A percentile compares a stretch with the other conserved stretches of the same genome.
Evolutionary conservation across 2,113 vertebrate species (phyloP).

Genomic region (Sorex araneus): DNA sequence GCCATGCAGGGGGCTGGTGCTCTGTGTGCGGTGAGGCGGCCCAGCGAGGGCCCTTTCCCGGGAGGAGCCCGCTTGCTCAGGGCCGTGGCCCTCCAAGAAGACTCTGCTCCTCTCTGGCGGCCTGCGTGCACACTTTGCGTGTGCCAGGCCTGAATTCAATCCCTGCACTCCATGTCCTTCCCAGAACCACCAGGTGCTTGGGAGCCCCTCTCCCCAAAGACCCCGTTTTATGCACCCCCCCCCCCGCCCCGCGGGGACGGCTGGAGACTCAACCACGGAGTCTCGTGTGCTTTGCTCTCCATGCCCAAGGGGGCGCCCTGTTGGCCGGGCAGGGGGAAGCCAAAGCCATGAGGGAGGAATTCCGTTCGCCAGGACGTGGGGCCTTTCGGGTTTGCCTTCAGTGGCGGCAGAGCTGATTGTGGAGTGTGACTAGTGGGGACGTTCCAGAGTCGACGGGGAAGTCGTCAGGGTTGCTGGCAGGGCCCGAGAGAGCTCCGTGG

Average conservation of each 20-base stretch:
- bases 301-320: not conserved
- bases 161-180: too few species aligned
- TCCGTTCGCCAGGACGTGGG: not conserved
- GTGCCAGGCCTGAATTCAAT: too few species aligned
- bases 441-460: not conserved
- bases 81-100: not conserved
- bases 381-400: not conserved
- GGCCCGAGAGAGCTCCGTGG: not conserved
- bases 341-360: not conserved
- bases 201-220: not conserved
- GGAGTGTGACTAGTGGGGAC: not conserved
- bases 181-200: too few species aligned
- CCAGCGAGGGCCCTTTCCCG: not conserved
- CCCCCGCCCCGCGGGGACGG: not conserved
- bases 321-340: not conserved
- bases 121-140: too few species aligned
- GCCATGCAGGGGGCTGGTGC: too few species aligned
- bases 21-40: not conserved
- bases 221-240: not conserved
- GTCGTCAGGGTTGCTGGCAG: not conserved
- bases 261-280: slow-evolving; percentile 42
- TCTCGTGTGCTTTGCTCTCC: not conserved
- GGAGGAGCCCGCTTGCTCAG: not conserved
- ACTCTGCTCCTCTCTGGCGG: not conserved
- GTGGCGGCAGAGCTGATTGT: not conserved